Conservation (phyloP, 1,140 invertebrate genomes). For the Musca domestica region DNA sequence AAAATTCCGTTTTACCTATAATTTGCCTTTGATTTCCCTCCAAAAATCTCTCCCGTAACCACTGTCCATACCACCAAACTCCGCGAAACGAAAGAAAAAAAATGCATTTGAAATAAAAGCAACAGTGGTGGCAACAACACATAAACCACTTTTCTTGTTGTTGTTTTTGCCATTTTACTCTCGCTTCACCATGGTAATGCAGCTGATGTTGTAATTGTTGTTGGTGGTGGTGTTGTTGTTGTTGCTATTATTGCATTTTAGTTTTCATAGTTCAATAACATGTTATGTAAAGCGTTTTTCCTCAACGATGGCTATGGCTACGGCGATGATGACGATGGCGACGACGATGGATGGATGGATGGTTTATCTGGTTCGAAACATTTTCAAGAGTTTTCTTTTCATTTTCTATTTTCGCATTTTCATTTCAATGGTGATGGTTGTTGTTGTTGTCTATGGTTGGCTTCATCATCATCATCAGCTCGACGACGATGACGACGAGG, state of each 20-base stretch:
- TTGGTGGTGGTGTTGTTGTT: conserved; percentile 26
- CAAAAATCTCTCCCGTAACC: too few species aligned
- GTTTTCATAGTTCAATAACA: conserved; percentile 49
- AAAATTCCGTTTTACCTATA: too few species aligned
- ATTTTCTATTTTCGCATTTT: conserved; percentile 10
- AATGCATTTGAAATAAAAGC: conserved; percentile 9
- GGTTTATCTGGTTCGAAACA: conserved; percentile 28
- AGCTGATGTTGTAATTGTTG: not conserved
- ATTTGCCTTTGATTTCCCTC: too few species aligned
- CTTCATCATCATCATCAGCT: too few species aligned
- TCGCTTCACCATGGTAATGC: not conserved
- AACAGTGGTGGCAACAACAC: not conserved
- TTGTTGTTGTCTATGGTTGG: too few species aligned
- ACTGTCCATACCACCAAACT: too few species aligned
- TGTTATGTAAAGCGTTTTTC: conserved; percentile 53
- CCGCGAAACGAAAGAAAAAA: not conserved
- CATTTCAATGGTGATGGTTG: not conserved
- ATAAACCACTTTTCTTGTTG: not conserved
- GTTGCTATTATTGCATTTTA: conserved; percentile 31
- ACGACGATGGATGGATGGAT: too few species aligned
- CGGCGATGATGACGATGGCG: too few species aligned
- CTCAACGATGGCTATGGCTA: too few species aligned
- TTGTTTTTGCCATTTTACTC: conserved; percentile 8
- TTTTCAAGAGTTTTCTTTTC: conserved; percentile 22
- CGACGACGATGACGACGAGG: too few species aligned